These are phyloP conservation scores for Sphecodes monilicornis DNA, from an alignment of 2,888 invertebrate species.

Conservation along the genomic window DNA sequence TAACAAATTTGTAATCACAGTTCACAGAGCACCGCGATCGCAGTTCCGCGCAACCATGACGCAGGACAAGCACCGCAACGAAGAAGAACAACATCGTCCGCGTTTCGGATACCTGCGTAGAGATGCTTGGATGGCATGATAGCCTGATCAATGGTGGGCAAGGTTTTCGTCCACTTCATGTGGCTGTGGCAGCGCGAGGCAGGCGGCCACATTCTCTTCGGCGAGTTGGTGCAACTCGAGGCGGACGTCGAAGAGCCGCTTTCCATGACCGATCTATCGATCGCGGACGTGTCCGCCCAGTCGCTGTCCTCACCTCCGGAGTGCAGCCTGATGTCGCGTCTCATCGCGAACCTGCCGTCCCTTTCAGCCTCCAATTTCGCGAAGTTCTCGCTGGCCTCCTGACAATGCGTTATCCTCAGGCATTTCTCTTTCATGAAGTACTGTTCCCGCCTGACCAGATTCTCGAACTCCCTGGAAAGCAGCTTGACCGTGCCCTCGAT, in stretches of 20 bases:
- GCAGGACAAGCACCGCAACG: neutral
- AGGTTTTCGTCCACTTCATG: constrained; percentile 85
- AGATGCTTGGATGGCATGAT: constrained; percentile 81
- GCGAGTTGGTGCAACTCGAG: constrained; percentile 88
- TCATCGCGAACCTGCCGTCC: constrained; percentile 73
- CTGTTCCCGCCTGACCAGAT: constrained; percentile 78
- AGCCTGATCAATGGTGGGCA: constrained; percentile 83
- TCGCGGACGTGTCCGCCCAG: constrained; percentile 77
- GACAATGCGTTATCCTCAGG: constrained; percentile 64
- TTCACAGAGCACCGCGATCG: neutral
- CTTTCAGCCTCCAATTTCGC: constrained; percentile 78
- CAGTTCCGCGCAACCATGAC: neutral
- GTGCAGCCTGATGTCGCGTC: constrained; percentile 85
- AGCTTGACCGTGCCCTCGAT: constrained; percentile 82
- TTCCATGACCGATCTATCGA: constrained; percentile 80
- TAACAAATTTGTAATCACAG: neutral
- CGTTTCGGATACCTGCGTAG: constrained; percentile 78
- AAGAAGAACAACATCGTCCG: neutral
- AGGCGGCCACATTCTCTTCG: constrained; percentile 86
- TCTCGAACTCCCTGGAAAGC: constrained; percentile 81
- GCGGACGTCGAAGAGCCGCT: constrained; percentile 87
- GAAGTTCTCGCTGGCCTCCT: constrained; percentile 73
- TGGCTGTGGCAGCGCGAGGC: constrained; percentile 81
- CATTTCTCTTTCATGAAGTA: constrained; percentile 76
- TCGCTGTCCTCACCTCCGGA: constrained; percentile 88